Evolutionary conservation across 2,888 invertebrate genomes (phyloP).

Genomic region (Dicyrtomina minuta): DNA sequence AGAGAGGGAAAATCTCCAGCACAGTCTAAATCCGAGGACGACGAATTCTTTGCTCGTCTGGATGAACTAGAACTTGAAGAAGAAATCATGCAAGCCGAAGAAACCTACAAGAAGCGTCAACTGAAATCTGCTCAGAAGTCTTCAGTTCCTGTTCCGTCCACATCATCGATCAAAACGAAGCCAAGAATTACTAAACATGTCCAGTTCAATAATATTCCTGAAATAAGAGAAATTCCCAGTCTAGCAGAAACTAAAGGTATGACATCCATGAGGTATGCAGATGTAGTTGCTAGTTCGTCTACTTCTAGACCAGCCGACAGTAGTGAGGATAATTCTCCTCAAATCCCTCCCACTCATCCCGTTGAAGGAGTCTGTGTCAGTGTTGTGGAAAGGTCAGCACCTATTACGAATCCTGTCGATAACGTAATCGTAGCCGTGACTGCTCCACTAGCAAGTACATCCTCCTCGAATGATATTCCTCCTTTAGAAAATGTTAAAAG

Average conservation of each 20-base stretch:
- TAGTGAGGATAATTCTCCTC: too few relatives aligned
- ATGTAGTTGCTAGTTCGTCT: too few relatives aligned
- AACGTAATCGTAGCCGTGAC: background rate
- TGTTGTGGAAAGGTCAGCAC: slow-evolving; percentile 7
- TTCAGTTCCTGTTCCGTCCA: too few relatives aligned
- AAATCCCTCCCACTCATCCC: background rate
- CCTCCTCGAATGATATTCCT: background rate
- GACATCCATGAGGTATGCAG: too few relatives aligned
- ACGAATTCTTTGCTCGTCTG: slow-evolving; percentile 60
- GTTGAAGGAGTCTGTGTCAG: background rate
- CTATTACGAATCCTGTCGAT: background rate
- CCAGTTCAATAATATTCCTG: too few relatives aligned
- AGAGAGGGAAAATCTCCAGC: slow-evolving; percentile 56
- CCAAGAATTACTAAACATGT: too few relatives aligned
- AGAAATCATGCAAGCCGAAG: slow-evolving; percentile 61
- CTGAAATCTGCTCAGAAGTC: too few relatives aligned
- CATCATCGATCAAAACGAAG: too few relatives aligned
- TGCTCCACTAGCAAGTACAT: background rate
- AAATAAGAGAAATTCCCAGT: too few relatives aligned
- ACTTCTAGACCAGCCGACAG: too few relatives aligned
- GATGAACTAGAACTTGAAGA: slow-evolving; percentile 67
- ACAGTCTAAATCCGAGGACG: slow-evolving; percentile 41
- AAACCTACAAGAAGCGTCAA: too few relatives aligned
- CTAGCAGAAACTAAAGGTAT: too few relatives aligned
- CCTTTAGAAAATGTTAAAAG: background rate